Percentiles rank a stretch among this genome's conserved stretches.
Conservation (phyloP, 2,797 vertebrate genomes). For the Carapus acus region DNA sequence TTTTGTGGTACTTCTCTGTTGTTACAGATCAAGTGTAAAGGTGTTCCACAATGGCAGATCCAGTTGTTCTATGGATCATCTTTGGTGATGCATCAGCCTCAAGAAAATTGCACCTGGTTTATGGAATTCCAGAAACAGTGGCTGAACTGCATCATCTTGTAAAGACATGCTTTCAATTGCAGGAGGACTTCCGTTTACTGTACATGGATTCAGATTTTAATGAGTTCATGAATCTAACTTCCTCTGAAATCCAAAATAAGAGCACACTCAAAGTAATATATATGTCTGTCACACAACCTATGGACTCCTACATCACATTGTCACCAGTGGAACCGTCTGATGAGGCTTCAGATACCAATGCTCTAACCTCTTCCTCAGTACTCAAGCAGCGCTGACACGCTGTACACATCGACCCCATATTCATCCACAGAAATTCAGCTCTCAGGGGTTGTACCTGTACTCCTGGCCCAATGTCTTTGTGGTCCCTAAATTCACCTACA, state of each 20-base stretch:
- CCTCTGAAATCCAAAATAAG: constrained; percentile 28
- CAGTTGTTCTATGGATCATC: constrained; percentile 15
- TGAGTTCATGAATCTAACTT: constrained; percentile 32
- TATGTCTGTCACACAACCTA: constrained; percentile 1
- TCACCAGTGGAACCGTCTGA: not conserved
- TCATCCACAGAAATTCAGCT: constrained; percentile 17
- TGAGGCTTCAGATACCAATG: not conserved
- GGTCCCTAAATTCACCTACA: constrained; percentile 23
- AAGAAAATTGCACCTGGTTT: constrained; percentile 21
- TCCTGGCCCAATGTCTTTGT: constrained; percentile 26
- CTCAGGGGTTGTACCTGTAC: constrained; percentile 5
- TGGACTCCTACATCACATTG: constrained; percentile 13
- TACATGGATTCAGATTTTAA: constrained; percentile 39
- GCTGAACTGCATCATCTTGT: constrained; percentile 4
- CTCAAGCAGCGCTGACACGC: constrained; percentile 3
- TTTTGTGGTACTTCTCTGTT: not conserved
- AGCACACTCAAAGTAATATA: constrained; percentile 32
- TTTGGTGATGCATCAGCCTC: constrained; percentile 25
- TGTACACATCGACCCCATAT: constrained; percentile 15
- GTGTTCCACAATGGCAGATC: constrained; percentile 10
- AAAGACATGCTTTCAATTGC: constrained; percentile 25
- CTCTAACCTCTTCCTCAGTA: constrained; percentile 5
- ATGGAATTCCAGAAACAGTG: constrained; percentile 26
- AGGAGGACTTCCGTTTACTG: constrained; percentile 35
- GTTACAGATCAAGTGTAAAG: constrained; percentile 15